These are phyloP conservation scores for Melipona beecheii DNA, from an alignment of 2,888 invertebrate species.

Conservation along the genomic window DNA sequence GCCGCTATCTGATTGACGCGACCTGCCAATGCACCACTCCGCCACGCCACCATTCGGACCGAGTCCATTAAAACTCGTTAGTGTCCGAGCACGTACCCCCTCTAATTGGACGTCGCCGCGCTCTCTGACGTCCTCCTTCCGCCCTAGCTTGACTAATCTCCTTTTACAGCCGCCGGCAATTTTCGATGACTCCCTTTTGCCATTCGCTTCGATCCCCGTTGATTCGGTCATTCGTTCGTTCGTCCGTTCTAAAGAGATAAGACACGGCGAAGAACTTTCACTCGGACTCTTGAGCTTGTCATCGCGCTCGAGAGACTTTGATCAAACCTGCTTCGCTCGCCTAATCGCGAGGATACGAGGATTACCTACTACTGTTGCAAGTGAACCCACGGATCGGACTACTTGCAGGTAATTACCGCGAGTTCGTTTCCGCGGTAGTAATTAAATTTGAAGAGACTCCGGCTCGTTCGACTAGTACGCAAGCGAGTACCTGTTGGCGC, in stretches of 20 bases:
- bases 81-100: slow-evolving; percentile 62
- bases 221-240: too few relatives aligned
- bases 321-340: too few relatives aligned
- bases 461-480: slow-evolving; percentile 33
- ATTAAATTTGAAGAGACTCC: not conserved
- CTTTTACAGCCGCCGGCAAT: slow-evolving; percentile 11
- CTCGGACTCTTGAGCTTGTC: too few relatives aligned
- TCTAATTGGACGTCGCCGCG: slow-evolving; percentile 62
- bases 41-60: slow-evolving; percentile 59
- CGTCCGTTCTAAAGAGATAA: not conserved
- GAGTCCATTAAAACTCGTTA: slow-evolving; percentile 71
- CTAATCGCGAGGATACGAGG: too few relatives aligned
- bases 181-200: slow-evolving; percentile 8
- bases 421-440: not conserved
- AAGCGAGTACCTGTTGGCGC: slow-evolving; percentile 19
- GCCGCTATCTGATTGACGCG: slow-evolving; percentile 72
- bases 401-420: not conserved
- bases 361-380: too few relatives aligned
- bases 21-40: slow-evolving; percentile 67
- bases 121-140: slow-evolving; percentile 18
- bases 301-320: too few relatives aligned
- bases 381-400: too few relatives aligned
- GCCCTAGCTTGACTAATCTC: slow-evolving; percentile 16
- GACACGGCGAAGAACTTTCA: not conserved
- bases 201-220: not conserved